phyloP scores from a whole-genome alignment of 2,797 vertebrate species.

The Crossoptilon crossoptilon region DNA sequence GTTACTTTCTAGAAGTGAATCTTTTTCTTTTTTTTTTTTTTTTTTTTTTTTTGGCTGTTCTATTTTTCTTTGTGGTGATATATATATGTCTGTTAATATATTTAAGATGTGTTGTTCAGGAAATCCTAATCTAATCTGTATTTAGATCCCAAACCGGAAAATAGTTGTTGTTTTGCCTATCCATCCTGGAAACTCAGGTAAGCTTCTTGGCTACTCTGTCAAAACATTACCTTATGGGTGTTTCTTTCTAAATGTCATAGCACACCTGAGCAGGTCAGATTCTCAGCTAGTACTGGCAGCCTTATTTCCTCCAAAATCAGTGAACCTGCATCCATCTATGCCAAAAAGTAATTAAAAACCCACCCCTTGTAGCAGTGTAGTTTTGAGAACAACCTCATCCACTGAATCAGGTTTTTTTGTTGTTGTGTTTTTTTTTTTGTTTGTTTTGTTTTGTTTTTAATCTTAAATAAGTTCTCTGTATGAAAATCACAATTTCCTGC shows the following conservation, averaged over 20 bases:
- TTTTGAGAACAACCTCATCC: neutral
- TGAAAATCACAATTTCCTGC: neutral
- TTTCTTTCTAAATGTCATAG: neutral
- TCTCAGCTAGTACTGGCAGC: neutral
- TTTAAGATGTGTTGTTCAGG: neutral
- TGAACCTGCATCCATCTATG: neutral
- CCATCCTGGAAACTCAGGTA: neutral
- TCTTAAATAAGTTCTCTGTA: neutral
- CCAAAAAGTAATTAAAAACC: neutral
- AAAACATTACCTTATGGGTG: neutral
- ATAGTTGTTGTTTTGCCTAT: neutral
- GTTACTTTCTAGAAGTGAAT: neutral
- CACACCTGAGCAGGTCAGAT: neutral
- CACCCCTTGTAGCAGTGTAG: neutral
- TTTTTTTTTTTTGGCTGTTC: neutral
- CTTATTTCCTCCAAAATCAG: neutral
- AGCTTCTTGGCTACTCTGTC: neutral
- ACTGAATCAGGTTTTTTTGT: neutral
- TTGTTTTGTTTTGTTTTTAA: neutral
- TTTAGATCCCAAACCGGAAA: neutral
- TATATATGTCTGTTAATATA: neutral
- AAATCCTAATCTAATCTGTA: neutral
- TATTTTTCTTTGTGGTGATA: neutral
- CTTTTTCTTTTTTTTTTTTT: neutral
- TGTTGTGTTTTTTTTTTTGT: neutral